Evolutionary conservation across 2,888 invertebrate species (phyloP), one percentile per base, ranked within the genome.

Genomic region (Eubasilissa splendida): DNA sequence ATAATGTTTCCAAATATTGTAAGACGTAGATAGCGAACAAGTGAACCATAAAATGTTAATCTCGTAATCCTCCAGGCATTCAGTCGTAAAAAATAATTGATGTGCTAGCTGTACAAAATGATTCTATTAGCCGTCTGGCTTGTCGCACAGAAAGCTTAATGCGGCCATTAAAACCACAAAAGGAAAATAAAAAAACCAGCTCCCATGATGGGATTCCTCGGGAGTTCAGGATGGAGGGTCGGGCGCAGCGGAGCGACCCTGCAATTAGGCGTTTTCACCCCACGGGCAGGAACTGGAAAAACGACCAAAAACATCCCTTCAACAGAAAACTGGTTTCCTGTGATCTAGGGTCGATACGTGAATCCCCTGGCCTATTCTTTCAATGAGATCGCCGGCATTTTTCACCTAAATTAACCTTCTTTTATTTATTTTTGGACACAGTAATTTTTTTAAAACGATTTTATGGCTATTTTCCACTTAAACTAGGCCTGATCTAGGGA

Each of bases 201-300:
- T 52, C 7, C 60, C 75, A 52, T 58, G 22, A 22, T 60, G 42
- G 53, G 68, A 66, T 56, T 58, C 59, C 33, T 54, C 58, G 56
- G 76, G 66, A 31, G 65, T 54, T 53, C 22, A n/a, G 3, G 50
- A 42, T 42, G 31, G 22, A 22, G 12, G 66, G 4, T 33, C 12
- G 11, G 14, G 50, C 56, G 52, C 76, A 77, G 77, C 71, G 73
- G 52, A 60, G 53, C 76, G 79, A 80, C 76, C 80, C 80, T 73
- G 73, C 56, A 78, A 78, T 80, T 80, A 82, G 80, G 54, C 52
- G 54, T 73, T 82, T 74, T 82, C 70, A 53, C 73, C 77, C 59
- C 59, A 58, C 66, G 76, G 76, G 76, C 76, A 78, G 58, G 65
- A 53, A 65, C 54, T 58, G 76, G 76, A 82, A 71, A 77, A 77